Conservation (phyloP, 2,113 vertebrate genomes). For the Dermatemys mawii region DNA sequence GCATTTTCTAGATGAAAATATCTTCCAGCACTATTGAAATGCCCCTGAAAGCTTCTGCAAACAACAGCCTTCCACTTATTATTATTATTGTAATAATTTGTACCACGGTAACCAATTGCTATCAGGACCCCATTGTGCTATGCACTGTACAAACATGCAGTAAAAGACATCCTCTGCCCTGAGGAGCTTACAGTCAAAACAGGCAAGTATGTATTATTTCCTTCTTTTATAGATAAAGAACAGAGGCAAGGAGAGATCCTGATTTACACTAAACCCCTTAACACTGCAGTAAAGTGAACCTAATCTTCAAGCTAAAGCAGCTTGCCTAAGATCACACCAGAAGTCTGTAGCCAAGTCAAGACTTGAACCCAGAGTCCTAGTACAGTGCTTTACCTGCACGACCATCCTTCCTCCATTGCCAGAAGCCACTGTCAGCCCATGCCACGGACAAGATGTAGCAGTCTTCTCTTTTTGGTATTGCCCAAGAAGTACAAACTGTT, state of each 20-base stretch:
- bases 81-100: background rate
- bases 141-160: background rate
- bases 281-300: background rate
- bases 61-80: background rate
- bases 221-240: background rate
- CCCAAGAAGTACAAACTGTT: background rate
- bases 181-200: background rate
- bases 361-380: conserved; percentile 31
- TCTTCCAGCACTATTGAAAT: background rate
- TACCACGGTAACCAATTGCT: background rate
- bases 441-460: background rate
- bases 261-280: background rate
- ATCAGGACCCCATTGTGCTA: background rate
- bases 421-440: background rate
- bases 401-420: background rate
- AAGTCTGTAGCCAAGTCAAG: conserved; percentile 4
- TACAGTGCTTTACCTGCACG: background rate
- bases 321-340: background rate
- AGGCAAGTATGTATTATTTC: background rate
- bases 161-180: background rate
- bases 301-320: background rate
- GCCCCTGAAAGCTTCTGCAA: background rate
- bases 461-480: background rate
- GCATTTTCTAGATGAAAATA: background rate
- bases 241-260: no score